Conservation (phyloP, 2,888 invertebrate genomes). For the Dryococelus australis region DNA sequence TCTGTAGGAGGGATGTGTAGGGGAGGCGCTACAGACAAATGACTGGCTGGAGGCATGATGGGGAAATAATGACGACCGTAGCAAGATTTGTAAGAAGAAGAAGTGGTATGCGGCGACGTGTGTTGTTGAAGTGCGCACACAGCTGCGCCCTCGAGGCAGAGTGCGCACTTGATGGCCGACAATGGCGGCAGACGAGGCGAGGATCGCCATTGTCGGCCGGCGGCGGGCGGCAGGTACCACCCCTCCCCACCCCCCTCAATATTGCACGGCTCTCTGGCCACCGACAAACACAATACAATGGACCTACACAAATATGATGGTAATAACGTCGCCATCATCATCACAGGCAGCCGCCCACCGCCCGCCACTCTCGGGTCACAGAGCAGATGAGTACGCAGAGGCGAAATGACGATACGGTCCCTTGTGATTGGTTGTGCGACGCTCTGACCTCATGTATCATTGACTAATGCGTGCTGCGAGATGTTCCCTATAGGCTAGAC, state of each 20-base stretch:
- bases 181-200: not conserved
- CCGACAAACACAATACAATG: not conserved
- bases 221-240: not conserved
- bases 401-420: too few relatives aligned
- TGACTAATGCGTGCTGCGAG: too few relatives aligned
- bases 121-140: not conserved
- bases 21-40: too few relatives aligned
- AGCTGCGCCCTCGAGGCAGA: not conserved
- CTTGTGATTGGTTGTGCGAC: too few relatives aligned
- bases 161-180: not conserved
- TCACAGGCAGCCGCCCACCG: not conserved
- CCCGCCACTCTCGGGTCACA: too few relatives aligned
- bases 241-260: not conserved
- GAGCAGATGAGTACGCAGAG: too few relatives aligned
- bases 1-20: too few relatives aligned
- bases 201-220: not conserved
- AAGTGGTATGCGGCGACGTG: not conserved
- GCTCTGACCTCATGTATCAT: too few relatives aligned
- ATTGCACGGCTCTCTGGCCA: not conserved
- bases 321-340: not conserved
- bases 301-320: not conserved
- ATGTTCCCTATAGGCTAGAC: too few relatives aligned
- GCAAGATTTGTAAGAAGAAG: not conserved
- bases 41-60: not conserved
- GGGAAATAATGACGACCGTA: not conserved